phyloP scores from a whole-genome alignment of 2,888 invertebrate genomes.

The Bembecia ichneumoniformis region DNA sequence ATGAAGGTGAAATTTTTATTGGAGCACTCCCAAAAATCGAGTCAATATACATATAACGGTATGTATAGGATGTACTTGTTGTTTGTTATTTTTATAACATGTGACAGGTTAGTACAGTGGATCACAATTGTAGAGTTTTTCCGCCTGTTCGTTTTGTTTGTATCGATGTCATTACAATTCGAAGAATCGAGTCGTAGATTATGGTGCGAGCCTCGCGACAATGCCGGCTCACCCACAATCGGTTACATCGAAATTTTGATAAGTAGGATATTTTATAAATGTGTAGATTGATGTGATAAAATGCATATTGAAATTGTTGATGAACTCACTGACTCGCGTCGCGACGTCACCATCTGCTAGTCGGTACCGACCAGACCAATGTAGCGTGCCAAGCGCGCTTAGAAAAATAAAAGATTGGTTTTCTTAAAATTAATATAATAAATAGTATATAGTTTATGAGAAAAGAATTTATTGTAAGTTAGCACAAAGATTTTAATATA shows the following conservation, averaged over 20 bases:
- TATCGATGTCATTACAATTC: background rate
- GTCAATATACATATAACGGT: slow-evolving; percentile 34
- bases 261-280: slow-evolving; percentile 8
- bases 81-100: no score
- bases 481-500: slow-evolving; percentile 73
- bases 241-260: slow-evolving; percentile 8
- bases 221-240: slow-evolving; percentile 37
- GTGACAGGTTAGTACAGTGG: background rate
- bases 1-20: slow-evolving; percentile 51
- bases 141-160: background rate
- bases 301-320: slow-evolving; percentile 26
- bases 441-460: slow-evolving; percentile 64
- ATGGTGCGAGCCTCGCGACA: slow-evolving; percentile 37
- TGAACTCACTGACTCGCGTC: slow-evolving; percentile 30
- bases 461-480: slow-evolving; percentile 71
- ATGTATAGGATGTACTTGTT: no score
- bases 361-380: slow-evolving; percentile 47
- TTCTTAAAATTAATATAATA: slow-evolving; percentile 45
- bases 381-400: slow-evolving; percentile 62
- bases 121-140: background rate
- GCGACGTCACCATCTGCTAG: slow-evolving; percentile 16
- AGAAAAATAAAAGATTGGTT: slow-evolving; percentile 50
- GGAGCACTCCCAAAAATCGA: slow-evolving; percentile 51
- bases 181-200: background rate
- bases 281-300: slow-evolving; percentile 26